Conservation (phyloP, 2,888 invertebrate genomes). For the Cyrtodaria siliqua region DNA sequence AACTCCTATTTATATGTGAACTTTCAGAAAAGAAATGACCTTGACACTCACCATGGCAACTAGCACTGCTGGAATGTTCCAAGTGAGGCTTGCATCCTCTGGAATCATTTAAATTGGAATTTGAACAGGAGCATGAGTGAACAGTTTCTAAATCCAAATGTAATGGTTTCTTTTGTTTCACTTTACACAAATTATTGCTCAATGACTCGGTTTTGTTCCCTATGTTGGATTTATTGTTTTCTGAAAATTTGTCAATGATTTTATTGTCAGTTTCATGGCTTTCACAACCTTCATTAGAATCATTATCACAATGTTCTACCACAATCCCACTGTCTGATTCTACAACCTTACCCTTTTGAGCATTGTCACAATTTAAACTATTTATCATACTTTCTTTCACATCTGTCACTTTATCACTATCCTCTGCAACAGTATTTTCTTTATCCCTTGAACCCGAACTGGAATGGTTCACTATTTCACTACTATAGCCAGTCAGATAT, state of each 20-base stretch:
- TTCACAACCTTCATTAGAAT: not conserved
- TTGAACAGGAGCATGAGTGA: not conserved
- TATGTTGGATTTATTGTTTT: conserved; percentile 18
- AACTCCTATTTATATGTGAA: conserved; percentile 66
- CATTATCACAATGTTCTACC: conserved; percentile 25
- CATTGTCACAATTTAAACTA: not conserved
- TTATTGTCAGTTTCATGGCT: not conserved
- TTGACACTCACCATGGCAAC: conserved; percentile 71
- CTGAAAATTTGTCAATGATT: conserved; percentile 22
- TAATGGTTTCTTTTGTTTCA: no score
- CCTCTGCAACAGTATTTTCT: not conserved
- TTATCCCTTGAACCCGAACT: not conserved
- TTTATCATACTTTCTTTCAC: no score
- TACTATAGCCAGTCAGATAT: not conserved
- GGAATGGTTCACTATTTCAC: conserved; percentile 8
- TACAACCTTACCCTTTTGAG: conserved; percentile 59
- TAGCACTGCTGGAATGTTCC: conserved; percentile 53
- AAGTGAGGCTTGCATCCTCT: not conserved
- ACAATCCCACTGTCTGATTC: conserved; percentile 78
- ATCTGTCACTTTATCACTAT: not conserved
- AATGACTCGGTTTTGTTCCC: not conserved
- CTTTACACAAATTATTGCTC: no score
- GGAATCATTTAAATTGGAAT: conserved; percentile 23
- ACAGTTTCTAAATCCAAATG: no score
- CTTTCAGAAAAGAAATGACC: conserved; percentile 59